Percentiles rank a stretch among this genome's conserved stretches.
phyloP scores from a whole-genome alignment of 2,888 invertebrate species.

The Pseudococcus longispinus region DNA sequence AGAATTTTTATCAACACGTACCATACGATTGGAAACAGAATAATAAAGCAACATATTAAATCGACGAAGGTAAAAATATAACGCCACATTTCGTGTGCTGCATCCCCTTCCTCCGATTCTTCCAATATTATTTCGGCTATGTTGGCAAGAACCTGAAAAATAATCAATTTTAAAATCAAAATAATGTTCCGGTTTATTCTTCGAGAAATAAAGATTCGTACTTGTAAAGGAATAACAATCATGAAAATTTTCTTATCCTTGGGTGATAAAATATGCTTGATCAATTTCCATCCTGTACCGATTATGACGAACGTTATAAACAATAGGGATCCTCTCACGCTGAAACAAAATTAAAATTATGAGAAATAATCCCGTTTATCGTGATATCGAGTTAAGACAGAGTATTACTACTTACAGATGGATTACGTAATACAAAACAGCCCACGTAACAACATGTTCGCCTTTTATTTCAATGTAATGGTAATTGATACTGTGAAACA shows the following conservation, averaged over 20 bases:
- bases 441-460: constrained; percentile 96
- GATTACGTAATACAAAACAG: constrained; percentile 95
- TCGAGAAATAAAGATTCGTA: constrained; percentile 62
- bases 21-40: constrained; percentile 97
- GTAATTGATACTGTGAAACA: constrained; percentile 94
- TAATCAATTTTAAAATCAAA: neutral
- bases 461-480: constrained; percentile 93
- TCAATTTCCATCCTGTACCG: constrained; percentile 98
- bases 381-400: neutral
- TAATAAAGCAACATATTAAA: constrained; percentile 93
- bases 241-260: constrained; percentile 97
- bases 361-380: neutral
- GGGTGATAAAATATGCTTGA: constrained; percentile 95
- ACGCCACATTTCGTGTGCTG: constrained; percentile 88
- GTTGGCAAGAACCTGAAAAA: constrained; percentile 85
- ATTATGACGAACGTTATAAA: constrained; percentile 96
- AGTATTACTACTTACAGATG: constrained; percentile 81
- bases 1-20: constrained; percentile 62
- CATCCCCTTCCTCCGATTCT: constrained; percentile 92
- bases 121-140: constrained; percentile 96
- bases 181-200: too few relatives aligned
- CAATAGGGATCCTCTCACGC: constrained; percentile 87
- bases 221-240: constrained; percentile 96
- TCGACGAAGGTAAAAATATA: constrained; percentile 93
- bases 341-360: constrained; percentile 62